A percentile compares a stretch with the other conserved stretches of the same genome.
Evolutionary conservation across 92 coral and sea anemone species (phyloP).

Genomic region (Epizoanthus illoricatus): DNA sequence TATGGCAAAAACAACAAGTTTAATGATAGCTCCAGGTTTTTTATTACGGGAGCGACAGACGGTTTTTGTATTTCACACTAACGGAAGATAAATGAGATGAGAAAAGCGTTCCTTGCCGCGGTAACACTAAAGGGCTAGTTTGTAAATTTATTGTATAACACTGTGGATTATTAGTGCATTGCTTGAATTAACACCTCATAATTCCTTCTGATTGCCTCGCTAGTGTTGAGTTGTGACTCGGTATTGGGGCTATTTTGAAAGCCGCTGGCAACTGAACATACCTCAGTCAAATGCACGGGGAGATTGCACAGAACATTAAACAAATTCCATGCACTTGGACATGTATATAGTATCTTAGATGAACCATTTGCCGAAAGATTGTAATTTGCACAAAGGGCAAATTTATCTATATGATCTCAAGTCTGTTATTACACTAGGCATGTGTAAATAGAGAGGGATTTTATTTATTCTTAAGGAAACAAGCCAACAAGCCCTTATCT

Average conservation of each 20-base stretch:
- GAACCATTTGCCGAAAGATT: background rate
- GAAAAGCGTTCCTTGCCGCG: constrained; percentile 21
- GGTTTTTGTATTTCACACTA: constrained; percentile 18
- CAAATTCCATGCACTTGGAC: too few species aligned
- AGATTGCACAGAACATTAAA: background rate
- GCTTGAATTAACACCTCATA: constrained; percentile 55
- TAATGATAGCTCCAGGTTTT: background rate
- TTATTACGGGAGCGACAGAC: constrained; percentile 12
- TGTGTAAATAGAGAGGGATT: constrained; percentile 68
- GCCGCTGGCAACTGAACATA: background rate
- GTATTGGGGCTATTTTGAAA: background rate
- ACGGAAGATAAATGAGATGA: constrained; percentile 37
- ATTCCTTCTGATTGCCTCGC: constrained; percentile 41
- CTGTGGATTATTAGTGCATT: constrained; percentile 45
- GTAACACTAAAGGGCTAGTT: constrained; percentile 12
- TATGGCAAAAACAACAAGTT: background rate
- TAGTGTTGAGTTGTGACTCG: constrained; percentile 38
- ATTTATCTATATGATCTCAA: constrained; percentile 16
- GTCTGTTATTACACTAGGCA: constrained; percentile 43
- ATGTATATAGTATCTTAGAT: background rate
- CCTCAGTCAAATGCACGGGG: background rate
- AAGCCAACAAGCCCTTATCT: constrained; percentile 32
- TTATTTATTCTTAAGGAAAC: constrained; percentile 73
- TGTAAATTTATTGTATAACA: constrained; percentile 43
- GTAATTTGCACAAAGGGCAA: background rate